phyloP scores from a whole-genome alignment of 1,140 invertebrate species.

The Palaemon carinicauda region DNA sequence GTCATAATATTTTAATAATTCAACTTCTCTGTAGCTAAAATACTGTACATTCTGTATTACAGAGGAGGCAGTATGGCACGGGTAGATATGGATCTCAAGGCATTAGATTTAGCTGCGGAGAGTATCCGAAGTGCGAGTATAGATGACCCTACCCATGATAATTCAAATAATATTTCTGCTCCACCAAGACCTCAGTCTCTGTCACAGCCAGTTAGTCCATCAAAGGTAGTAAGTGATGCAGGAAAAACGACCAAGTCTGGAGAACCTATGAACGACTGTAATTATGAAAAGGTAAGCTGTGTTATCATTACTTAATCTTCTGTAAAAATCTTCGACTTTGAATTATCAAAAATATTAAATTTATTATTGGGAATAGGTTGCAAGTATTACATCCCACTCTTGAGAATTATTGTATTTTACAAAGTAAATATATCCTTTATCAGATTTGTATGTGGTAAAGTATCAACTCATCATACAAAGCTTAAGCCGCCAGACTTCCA shows the following conservation, averaged over 20 bases:
- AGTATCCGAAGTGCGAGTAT: constrained; percentile 34
- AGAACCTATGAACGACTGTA: constrained; percentile 17
- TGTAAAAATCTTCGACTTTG: too few relatives aligned
- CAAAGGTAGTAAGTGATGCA: constrained; percentile 10
- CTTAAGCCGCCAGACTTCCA: too few relatives aligned
- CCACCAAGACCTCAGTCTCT: not conserved
- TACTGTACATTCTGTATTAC: not conserved
- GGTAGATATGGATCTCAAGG: constrained; percentile 57
- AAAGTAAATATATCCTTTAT: too few relatives aligned
- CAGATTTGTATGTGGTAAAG: too few relatives aligned
- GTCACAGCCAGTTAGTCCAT: constrained; percentile 56
- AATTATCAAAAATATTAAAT: too few relatives aligned
- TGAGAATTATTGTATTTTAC: too few relatives aligned
- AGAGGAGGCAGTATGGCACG: constrained; percentile 27
- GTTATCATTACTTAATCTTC: too few relatives aligned
- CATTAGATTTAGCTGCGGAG: constrained; percentile 55
- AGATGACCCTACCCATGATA: constrained; percentile 1
- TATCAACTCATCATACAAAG: too few relatives aligned
- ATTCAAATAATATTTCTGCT: not conserved
- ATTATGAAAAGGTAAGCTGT: constrained; percentile 26
- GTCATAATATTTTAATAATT: too few relatives aligned
- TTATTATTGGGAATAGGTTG: too few relatives aligned
- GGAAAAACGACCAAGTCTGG: not conserved
- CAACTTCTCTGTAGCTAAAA: too few relatives aligned
- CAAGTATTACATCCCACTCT: too few relatives aligned